Percentiles rank a stretch among this genome's conserved stretches.
These are phyloP conservation scores for Thamnophis sirtalis DNA, from an alignment of 2,113 vertebrate species.

Conservation along the genomic window DNA sequence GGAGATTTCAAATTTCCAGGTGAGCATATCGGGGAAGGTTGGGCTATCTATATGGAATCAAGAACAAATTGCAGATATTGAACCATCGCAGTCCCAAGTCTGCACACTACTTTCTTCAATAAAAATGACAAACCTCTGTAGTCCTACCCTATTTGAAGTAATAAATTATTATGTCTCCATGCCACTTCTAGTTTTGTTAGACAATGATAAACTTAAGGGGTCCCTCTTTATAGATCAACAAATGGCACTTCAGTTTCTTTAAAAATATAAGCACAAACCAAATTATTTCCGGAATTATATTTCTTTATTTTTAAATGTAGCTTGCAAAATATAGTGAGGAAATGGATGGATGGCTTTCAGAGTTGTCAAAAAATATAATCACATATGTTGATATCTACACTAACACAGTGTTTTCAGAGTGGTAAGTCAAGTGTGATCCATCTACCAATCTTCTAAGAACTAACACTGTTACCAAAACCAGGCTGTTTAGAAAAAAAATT, in stretches of 20 bases:
- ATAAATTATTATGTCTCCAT: slow-evolving; percentile 14
- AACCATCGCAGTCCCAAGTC: slow-evolving; percentile 40
- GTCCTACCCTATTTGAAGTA: slow-evolving; percentile 3
- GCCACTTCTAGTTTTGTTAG: slow-evolving; percentile 31
- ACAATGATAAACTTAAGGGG: slow-evolving; percentile 26
- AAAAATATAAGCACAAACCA: slow-evolving; percentile 3
- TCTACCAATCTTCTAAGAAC: not conserved
- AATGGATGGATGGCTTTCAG: not conserved
- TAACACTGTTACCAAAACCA: not conserved
- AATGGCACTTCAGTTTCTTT: not conserved
- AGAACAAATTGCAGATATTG: slow-evolving; percentile 47
- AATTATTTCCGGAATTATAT: not conserved
- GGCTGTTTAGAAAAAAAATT: not conserved
- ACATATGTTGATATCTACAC: not conserved
- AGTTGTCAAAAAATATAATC: not conserved
- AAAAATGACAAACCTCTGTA: slow-evolving; percentile 5
- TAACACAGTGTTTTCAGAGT: not conserved
- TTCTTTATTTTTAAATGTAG: not conserved
- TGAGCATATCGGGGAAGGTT: not conserved
- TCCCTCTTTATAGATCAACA: slow-evolving; percentile 14
- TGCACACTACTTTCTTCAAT: not conserved
- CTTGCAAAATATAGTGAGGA: not conserved
- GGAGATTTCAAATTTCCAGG: not conserved
- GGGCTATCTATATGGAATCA: not conserved
- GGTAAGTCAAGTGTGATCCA: not conserved